Evolutionary conservation across 53 echinoderm and acorn worm genomes (phyloP), one percentile per base, ranked within the genome.

Genomic region (Astropecten irregularis): DNA sequence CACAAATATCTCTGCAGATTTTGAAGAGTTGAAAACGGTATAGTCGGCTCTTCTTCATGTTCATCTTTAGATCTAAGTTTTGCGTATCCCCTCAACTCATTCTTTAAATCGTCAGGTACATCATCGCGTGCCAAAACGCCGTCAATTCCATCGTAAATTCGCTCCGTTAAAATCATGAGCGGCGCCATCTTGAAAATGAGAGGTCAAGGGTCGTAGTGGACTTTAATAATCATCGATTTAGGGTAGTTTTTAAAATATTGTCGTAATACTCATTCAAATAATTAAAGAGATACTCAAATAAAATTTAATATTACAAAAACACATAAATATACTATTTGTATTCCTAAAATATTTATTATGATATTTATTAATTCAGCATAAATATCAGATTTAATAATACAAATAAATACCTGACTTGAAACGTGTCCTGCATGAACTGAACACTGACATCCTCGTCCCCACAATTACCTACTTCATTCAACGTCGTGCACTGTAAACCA

Each of bases 111-210:
- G 35, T 55, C 84, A 40, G 71, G 84, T 20, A 71, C 69, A 49
- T 84, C 84, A 18, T 30, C 42, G 40, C 58, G 40, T 40, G 48
- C 55, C 42, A 84, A 69, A 40, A 70, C 46, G 56, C 69, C 13
- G 18, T 84, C 55, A 28, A 84, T 84, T 14, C 49, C 56, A 46
- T 57, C 69, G 33, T 40, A 69, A 20, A 84, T 84, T n/a, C 56
- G 55, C 4, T 71, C 71, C 20, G 57, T 84, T 30, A 84, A 70
- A 38, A 58, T 27, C 32, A 71, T 16, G 70, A 69, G 71, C 69
- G 70, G 55, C 84, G 84, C 84, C 84, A 69, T 69, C 69, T 69
- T 79, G 61, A 5, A 61, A 40, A 46, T 74, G 18, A 73, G 11
- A 29, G 73, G 73, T 73, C 58, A 57, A 74, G 27, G 74, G 57